Evolutionary conservation across 1,140 invertebrate species (phyloP).

Genomic region (Pseudomyrmex concolor): DNA sequence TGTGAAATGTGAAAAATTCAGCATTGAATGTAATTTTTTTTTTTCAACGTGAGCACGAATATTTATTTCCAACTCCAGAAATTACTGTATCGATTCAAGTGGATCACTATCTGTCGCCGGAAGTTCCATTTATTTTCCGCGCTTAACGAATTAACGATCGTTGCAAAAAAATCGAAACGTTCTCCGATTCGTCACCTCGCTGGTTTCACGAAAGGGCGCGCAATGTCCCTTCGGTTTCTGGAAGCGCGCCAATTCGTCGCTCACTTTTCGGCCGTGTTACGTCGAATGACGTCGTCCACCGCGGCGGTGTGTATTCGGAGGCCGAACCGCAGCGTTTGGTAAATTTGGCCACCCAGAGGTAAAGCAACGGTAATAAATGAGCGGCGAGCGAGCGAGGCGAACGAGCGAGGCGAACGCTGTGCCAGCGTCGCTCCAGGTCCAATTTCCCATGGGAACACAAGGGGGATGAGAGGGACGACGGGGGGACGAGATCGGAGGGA

Average conservation of each 20-base stretch:
- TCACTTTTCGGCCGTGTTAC: constrained; percentile 72
- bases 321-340: constrained; percentile 71
- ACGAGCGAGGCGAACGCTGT: constrained; percentile 15
- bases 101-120: not conserved
- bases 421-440: constrained; percentile 77
- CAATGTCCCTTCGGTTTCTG: not conserved
- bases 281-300: constrained; percentile 71
- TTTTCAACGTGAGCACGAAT: not conserved
- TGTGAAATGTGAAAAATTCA: not conserved
- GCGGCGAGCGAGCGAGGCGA: constrained; percentile 77
- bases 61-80: not conserved
- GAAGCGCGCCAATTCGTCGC: constrained; percentile 71
- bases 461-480: not conserved
- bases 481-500: not conserved
- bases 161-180: constrained; percentile 16
- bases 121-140: not conserved
- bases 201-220: not conserved
- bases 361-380: constrained; percentile 83
- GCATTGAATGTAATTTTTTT: not conserved
- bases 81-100: constrained; percentile 2
- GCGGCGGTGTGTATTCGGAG: constrained; percentile 69
- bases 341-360: constrained; percentile 83
- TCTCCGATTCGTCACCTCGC: constrained; percentile 61
- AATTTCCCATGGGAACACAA: constrained; percentile 81
- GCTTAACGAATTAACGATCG: not conserved